Evolutionary conservation across 2,888 invertebrate genomes (phyloP).

Genomic region (Pediacus dermestoides): DNA sequence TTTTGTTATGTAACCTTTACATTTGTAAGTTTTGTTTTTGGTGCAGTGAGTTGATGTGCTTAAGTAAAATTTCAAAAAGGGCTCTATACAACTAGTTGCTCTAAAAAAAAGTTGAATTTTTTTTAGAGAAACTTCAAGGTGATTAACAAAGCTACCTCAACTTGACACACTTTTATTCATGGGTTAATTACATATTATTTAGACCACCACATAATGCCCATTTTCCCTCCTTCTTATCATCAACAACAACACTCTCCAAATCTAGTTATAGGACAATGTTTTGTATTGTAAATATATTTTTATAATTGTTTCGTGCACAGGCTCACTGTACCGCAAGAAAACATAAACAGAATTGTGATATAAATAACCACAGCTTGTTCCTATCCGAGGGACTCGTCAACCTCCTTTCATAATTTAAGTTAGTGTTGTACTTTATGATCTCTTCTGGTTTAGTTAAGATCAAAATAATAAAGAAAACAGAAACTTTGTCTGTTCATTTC

Average conservation of each 20-base stretch:
- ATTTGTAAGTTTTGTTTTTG: slow-evolving; percentile 30
- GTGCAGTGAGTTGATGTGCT: slow-evolving; percentile 31
- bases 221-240: too few relatives aligned
- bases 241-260: too few relatives aligned
- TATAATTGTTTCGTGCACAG: slow-evolving; percentile 10
- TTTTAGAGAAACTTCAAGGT: slow-evolving; percentile 17
- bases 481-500: slow-evolving; percentile 11
- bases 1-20: slow-evolving; percentile 30
- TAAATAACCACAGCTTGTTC: slow-evolving; percentile 48
- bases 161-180: too few relatives aligned
- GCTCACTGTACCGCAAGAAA: slow-evolving; percentile 24
- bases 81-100: background rate
- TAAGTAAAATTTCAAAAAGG: slow-evolving; percentile 4
- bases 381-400: slow-evolving; percentile 45
- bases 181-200: too few relatives aligned
- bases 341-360: slow-evolving; percentile 45
- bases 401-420: slow-evolving; percentile 38
- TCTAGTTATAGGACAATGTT: too few relatives aligned
- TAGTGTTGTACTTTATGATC: slow-evolving; percentile 43
- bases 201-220: too few relatives aligned
- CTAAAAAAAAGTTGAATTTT: slow-evolving; percentile 15
- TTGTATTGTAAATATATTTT: slow-evolving; percentile 26
- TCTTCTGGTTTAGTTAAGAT: slow-evolving; percentile 36
- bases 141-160: slow-evolving; percentile 29
- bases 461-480: too few relatives aligned